Conservation (phyloP, 2,888 invertebrate genomes). For the Rhyacophila evoluta region DNA sequence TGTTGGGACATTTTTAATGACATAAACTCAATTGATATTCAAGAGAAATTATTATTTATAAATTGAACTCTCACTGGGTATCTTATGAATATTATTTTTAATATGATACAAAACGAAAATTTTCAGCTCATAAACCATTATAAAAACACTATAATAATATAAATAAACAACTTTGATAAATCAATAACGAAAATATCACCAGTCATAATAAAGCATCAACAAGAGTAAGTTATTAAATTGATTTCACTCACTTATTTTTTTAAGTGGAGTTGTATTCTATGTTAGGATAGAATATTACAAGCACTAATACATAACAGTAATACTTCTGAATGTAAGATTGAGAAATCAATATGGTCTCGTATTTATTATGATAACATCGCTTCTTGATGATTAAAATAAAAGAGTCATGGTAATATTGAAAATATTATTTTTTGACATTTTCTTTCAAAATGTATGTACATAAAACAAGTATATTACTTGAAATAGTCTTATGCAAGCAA, state of each 20-base stretch:
- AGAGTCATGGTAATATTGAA: background rate
- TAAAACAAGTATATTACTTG: background rate
- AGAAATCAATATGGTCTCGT: conserved; percentile 11
- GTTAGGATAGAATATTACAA: background rate
- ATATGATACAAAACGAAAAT: background rate
- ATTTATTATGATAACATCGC: conserved; percentile 11
- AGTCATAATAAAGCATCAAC: background rate
- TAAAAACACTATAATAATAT: background rate
- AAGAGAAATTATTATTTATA: background rate
- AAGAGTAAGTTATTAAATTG: conserved; percentile 6
- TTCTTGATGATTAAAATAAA: background rate
- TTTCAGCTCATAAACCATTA: background rate
- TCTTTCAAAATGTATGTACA: background rate
- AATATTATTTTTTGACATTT: background rate
- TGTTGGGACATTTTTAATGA: background rate
- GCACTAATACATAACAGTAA: background rate
- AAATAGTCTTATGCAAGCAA: background rate
- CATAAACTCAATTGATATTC: background rate
- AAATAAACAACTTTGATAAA: conserved; percentile 14
- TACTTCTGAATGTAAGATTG: conserved; percentile 5
- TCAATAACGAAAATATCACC: conserved; percentile 1
- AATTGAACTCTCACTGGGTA: background rate
- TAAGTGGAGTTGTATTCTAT: conserved; percentile 15
- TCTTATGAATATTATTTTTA: background rate
- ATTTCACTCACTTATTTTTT: conserved; percentile 8